Conservation (phyloP, 2,113 vertebrate species). For the Centropristis striata region DNA sequence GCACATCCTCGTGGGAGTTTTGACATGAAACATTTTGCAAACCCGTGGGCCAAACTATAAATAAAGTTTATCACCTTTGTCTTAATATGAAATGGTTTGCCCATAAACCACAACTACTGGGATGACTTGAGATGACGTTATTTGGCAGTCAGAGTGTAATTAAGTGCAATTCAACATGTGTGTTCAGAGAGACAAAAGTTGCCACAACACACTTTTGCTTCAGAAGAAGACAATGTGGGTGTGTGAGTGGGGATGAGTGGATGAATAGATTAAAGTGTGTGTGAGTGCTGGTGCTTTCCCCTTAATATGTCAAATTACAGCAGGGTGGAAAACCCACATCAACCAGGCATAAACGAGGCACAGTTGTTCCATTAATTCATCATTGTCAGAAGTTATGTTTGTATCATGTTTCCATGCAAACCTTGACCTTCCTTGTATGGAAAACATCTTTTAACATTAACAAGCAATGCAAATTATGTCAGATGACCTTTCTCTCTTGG, state of each 20-base stretch:
- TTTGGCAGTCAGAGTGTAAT: conserved; percentile 28
- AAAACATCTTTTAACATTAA: conserved; percentile 74
- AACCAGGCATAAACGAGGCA: conserved; percentile 21
- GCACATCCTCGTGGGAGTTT: not conserved
- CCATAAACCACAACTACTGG: conserved; percentile 30
- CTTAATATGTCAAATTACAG: conserved; percentile 55
- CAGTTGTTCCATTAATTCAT: conserved; percentile 65
- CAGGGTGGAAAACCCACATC: conserved; percentile 66
- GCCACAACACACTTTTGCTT: conserved; percentile 47
- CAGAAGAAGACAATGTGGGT: conserved; percentile 33
- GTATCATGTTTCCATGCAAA: conserved; percentile 57
- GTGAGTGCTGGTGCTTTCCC: conserved; percentile 65
- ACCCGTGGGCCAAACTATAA: conserved; percentile 46
- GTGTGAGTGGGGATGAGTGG: conserved; percentile 26
- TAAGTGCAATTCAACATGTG: conserved; percentile 32
- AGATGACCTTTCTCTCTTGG: conserved; percentile 69
- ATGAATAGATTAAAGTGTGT: conserved; percentile 32
- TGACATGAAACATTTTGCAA: conserved; percentile 46
- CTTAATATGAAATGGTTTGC: conserved; percentile 50
- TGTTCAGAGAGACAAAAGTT: conserved; percentile 29
- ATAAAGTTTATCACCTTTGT: conserved; percentile 42
- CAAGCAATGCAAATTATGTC: conserved; percentile 73
- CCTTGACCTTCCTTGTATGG: conserved; percentile 67
- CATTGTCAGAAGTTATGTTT: conserved; percentile 48
- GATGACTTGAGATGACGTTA: conserved; percentile 37